These are phyloP conservation scores for Auanema freiburgensis DNA, from an alignment of 2,888 invertebrate genomes.

Conservation along the genomic window DNA sequence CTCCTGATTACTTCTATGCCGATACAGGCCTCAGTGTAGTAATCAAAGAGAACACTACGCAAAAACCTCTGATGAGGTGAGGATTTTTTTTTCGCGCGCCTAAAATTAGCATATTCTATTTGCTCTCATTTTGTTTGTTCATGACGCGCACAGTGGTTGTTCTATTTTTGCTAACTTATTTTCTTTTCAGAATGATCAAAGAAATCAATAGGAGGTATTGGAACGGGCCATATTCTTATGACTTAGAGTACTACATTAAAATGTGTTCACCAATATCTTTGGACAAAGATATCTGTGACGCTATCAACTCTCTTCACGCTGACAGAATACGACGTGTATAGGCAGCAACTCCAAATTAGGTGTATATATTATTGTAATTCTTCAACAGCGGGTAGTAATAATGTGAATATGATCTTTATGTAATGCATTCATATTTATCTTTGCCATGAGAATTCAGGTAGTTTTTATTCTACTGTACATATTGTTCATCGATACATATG, in stretches of 20 bases:
- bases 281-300: constrained; percentile 8
- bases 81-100: not conserved
- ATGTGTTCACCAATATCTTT: constrained; percentile 3
- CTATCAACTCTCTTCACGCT: constrained; percentile 7
- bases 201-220: constrained; percentile 1
- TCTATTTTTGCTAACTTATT: not conserved
- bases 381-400: too few relatives aligned
- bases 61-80: not conserved
- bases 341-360: too few relatives aligned
- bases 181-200: constrained; percentile 7
- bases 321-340: not conserved
- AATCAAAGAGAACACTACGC: not conserved
- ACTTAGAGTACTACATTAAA: not conserved
- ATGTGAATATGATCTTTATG: too few relatives aligned
- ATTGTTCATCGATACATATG: too few relatives aligned
- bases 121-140: not conserved
- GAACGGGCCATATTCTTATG: not conserved
- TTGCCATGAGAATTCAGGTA: too few relatives aligned
- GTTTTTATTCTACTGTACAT: too few relatives aligned
- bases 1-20: constrained; percentile 6
- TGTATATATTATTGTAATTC: too few relatives aligned
- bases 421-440: too few relatives aligned
- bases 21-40: constrained; percentile 6
- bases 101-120: constrained; percentile 2
- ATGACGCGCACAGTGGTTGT: not conserved